Evolutionary conservation across 1,140 invertebrate species (phyloP).

Genomic region (Drosophila melanica): DNA sequence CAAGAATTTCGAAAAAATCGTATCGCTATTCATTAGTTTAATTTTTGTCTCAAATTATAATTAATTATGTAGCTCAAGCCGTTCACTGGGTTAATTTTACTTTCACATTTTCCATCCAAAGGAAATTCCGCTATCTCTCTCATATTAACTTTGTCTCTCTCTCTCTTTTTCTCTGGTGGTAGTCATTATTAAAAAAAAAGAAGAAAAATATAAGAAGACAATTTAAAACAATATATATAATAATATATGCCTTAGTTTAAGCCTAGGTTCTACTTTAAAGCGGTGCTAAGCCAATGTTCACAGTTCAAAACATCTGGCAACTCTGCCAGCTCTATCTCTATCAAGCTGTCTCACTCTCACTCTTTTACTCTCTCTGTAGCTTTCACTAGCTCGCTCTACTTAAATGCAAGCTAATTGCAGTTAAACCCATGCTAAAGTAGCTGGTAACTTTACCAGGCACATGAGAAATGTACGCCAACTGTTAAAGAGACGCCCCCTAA

Average conservation of each 20-base stretch:
- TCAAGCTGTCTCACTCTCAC: slow-evolving; percentile 3
- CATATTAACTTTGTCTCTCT: background rate
- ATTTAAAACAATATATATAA: slow-evolving; percentile 31
- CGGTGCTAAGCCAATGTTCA: slow-evolving; percentile 63
- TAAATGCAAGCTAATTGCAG: too few species aligned
- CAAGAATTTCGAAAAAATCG: background rate
- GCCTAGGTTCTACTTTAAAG: slow-evolving; percentile 68
- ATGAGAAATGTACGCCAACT: background rate
- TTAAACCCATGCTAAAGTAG: background rate
- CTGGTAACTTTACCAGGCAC: slow-evolving; percentile 2
- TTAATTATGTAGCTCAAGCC: slow-evolving; percentile 56
- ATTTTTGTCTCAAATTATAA: slow-evolving; percentile 58
- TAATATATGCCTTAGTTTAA: slow-evolving; percentile 62
- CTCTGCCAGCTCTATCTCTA: slow-evolving; percentile 12
- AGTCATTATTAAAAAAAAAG: slow-evolving; percentile 42
- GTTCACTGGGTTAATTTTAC: slow-evolving; percentile 55
- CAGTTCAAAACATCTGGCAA: slow-evolving; percentile 33
- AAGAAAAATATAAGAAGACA: slow-evolving; percentile 1
- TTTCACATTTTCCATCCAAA: background rate
- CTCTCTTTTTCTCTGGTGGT: slow-evolving; percentile 47
- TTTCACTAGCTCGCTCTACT: background rate
- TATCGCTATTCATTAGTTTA: slow-evolving; percentile 56
- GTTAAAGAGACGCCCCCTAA: slow-evolving; percentile 51
- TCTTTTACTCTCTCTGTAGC: background rate
- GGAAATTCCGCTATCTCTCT: background rate